phyloP scores from a whole-genome alignment of 2,797 vertebrate species.

The Enteromius thamalakanensis region DNA sequence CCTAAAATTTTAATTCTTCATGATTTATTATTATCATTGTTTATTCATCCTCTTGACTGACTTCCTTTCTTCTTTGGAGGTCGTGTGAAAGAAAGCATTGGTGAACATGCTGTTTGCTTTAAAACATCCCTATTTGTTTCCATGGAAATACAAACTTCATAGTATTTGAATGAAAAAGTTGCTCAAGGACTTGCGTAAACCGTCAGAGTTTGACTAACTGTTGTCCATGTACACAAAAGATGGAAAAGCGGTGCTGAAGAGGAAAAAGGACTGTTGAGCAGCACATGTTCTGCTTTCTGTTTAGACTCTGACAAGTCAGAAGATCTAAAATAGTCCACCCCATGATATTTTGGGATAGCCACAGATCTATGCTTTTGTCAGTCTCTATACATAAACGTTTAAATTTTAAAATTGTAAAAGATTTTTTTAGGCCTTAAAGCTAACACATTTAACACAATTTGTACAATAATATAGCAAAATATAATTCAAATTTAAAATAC shows the following conservation, averaged over 20 bases:
- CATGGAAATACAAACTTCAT: neutral
- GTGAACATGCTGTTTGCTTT: neutral
- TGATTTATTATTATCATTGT: neutral
- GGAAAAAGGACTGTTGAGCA: neutral
- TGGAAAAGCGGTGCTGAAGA: neutral
- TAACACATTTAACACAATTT: too few relatives aligned
- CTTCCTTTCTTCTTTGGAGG: neutral
- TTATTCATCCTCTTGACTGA: neutral
- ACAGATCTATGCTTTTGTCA: neutral
- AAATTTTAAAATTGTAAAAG: neutral
- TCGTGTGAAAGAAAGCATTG: neutral
- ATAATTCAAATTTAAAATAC: too few relatives aligned
- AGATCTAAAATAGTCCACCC: neutral
- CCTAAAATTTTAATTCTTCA: neutral
- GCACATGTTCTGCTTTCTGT: neutral
- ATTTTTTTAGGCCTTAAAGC: neutral
- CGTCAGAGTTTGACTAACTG: neutral
- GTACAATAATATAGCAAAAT: neutral
- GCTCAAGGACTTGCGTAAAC: neutral
- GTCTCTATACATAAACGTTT: neutral
- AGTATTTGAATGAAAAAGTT: neutral
- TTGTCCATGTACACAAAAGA: neutral
- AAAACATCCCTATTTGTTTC: neutral
- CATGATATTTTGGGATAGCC: neutral
- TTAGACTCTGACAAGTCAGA: neutral